Base-by-base conservation (phyloP, 2,888 invertebrate species). In the Atethmia centrago region DNA sequence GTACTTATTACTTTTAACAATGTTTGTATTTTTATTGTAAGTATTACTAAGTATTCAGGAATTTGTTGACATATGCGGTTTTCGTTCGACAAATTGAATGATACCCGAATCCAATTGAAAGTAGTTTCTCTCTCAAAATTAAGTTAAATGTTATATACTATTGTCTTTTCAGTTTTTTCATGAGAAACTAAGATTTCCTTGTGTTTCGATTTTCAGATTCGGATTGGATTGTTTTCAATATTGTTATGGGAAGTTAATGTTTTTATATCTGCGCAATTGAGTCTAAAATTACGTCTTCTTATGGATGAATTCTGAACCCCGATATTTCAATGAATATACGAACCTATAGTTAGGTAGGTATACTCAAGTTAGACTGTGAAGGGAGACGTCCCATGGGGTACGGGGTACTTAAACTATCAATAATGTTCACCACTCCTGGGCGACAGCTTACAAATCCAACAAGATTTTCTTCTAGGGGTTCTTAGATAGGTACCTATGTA, bases 21-120 rank as follows among this genome's bases (percentile, higher is more conserved):
- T 77, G 68, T 83, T 73, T 69, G 83, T 78, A 67, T 69, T 66
- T 77, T 59, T 74, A 64, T 65, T 74, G 53, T 42, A 59, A 12
- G 58, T 73, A 75, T 81, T 81, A 69, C 65, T 76, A 73, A 75
- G 73, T 68, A 51, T 53, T 49, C 10, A 45, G 71, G 83, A 75
- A 83, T 83, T 83, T 81, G 79, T 73, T 69, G 56, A 53, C 47
- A 9, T 14, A 0, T 2, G 51, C 69, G 59, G 3, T 71, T 80
- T 71, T 66, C 42, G 72, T 55, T 53, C 25, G 53, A 40, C 31
- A 4, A 73, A 36, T 0, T 12, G 31, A 53, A 45, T n/a, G 10
- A 61, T 31, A 49, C 74, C 74, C 79, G 19, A 82, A 81, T 58
- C 68, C 16, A 4, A 56, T 49, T 58, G 16, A 21, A 49, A n/a